phyloP scores from a whole-genome alignment of 2,797 vertebrate genomes.

The Chelmon rostratus region DNA sequence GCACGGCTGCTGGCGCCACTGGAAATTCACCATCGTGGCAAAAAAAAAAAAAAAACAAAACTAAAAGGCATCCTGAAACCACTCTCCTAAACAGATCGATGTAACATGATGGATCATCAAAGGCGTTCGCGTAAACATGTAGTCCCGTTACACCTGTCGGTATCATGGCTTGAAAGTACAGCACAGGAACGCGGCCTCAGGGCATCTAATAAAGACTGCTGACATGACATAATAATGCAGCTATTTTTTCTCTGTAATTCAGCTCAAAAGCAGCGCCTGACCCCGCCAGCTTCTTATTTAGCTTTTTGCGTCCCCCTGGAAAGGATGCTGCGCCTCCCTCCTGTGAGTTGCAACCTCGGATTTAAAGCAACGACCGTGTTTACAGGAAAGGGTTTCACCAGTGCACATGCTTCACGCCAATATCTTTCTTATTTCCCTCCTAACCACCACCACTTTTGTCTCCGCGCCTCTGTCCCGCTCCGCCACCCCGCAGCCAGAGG shows the following conservation, averaged over 20 bases:
- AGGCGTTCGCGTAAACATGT: slow-evolving; percentile 66
- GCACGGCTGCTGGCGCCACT: slow-evolving; percentile 62
- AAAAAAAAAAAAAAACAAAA: background rate
- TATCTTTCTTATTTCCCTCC: background rate
- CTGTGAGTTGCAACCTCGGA: slow-evolving; percentile 25
- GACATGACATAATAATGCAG: slow-evolving; percentile 57
- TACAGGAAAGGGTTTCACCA: slow-evolving; percentile 8
- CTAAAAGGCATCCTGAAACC: slow-evolving; percentile 7
- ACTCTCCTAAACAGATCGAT: slow-evolving; percentile 66
- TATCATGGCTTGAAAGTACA: slow-evolving; percentile 19
- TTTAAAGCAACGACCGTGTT: slow-evolving; percentile 28
- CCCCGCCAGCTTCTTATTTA: slow-evolving; percentile 12
- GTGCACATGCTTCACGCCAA: background rate
- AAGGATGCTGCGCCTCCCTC: slow-evolving; percentile 50
- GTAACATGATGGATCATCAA: slow-evolving; percentile 53
- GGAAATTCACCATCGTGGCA: slow-evolving; percentile 38
- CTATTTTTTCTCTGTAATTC: background rate
- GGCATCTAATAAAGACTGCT: slow-evolving; percentile 38
- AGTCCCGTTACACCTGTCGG: slow-evolving; percentile 76
- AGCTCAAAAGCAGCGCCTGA: slow-evolving; percentile 4
- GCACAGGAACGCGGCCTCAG: slow-evolving; percentile 38
- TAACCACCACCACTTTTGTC: background rate
- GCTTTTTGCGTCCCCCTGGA: background rate
- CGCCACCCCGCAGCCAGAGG: slow-evolving; percentile 32
- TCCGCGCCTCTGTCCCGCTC: slow-evolving; percentile 34